A percentile compares a stretch with the other conserved stretches of the same genome.
phyloP scores from a whole-genome alignment of 2,797 vertebrate genomes.

The Pangasius larnaudii region DNA sequence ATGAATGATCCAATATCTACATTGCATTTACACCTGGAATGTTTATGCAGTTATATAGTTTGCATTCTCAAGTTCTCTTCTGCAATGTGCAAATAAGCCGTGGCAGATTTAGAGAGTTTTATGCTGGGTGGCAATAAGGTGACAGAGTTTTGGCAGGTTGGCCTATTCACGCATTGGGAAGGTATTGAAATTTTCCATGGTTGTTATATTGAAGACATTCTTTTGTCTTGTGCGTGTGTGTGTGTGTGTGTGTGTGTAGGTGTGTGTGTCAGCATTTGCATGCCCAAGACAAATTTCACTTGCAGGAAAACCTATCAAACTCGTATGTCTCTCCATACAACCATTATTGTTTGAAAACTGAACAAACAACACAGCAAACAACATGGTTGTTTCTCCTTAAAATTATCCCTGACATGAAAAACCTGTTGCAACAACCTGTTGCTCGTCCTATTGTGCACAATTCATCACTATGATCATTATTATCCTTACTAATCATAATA shows the following conservation, averaged over 20 bases:
- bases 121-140: not conserved
- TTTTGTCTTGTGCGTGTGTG: not conserved
- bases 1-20: not conserved
- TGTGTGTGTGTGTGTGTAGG: not conserved
- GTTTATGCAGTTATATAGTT: not conserved
- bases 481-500: not conserved
- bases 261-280: not conserved
- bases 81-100: not conserved
- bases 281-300: not conserved
- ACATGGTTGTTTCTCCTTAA: not conserved
- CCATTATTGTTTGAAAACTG: not conserved
- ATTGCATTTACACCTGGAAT: not conserved
- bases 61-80: not conserved
- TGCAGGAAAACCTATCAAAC: not conserved
- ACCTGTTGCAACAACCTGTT: not conserved
- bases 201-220: not conserved
- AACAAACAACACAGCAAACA: not conserved
- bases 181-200: not conserved
- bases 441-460: not conserved
- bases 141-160: slow-evolving; percentile 7
- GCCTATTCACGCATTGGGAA: not conserved
- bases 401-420: not conserved
- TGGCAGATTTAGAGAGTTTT: not conserved
- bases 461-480: not conserved
- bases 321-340: not conserved